Conservation (phyloP, 1,140 invertebrate species). For the Oreohelix idahoensis region DNA sequence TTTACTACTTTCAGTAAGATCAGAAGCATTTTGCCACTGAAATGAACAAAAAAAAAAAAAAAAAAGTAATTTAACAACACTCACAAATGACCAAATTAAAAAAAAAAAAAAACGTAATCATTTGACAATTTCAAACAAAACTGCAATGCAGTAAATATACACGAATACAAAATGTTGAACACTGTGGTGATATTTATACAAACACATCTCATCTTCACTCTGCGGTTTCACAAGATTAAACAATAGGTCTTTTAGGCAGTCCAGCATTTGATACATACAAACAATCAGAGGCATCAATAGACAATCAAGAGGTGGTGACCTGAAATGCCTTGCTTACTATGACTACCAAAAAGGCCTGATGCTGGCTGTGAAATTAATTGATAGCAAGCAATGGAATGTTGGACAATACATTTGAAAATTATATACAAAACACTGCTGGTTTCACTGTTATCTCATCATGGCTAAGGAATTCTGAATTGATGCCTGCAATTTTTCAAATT, state of each 20-base stretch:
- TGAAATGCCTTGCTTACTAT: background rate
- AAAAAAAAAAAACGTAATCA: background rate
- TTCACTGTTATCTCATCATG: too few relatives aligned
- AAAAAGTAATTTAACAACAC: background rate
- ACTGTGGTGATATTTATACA: background rate
- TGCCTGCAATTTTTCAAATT: too few relatives aligned
- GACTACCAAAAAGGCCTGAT: background rate
- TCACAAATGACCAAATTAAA: background rate
- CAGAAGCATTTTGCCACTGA: constrained; percentile 15
- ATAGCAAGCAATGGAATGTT: background rate
- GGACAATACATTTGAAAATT: background rate
- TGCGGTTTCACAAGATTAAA: background rate
- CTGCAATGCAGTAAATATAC: background rate
- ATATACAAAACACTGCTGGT: too few relatives aligned
- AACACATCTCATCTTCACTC: background rate
- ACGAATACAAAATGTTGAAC: background rate
- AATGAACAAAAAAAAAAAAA: background rate
- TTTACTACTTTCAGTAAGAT: background rate
- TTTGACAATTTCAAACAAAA: background rate
- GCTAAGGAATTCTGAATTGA: too few relatives aligned
- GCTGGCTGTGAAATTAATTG: background rate
- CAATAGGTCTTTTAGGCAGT: background rate
- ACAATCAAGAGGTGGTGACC: background rate
- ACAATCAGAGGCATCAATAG: background rate
- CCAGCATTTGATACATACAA: background rate